Conservation (phyloP, 2,888 invertebrate genomes). For the Cephus sareptanus region DNA sequence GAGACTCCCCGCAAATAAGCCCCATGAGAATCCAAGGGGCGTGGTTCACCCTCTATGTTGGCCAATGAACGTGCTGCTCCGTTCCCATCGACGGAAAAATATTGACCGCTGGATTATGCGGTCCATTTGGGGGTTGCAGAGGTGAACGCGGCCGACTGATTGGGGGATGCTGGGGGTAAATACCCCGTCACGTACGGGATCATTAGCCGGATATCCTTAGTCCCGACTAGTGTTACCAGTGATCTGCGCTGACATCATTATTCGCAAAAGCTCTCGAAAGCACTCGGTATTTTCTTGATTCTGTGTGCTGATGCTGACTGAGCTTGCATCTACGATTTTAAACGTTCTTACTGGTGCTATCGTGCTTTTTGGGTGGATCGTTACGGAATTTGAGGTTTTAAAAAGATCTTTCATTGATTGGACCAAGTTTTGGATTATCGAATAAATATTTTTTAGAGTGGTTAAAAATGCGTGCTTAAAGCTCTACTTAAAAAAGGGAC, state of each 20-base stretch:
- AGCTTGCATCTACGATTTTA: not conserved
- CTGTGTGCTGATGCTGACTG: not conserved
- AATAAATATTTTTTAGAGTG: not conserved
- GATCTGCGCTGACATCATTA: constrained; percentile 21
- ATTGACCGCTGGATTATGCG: constrained; percentile 63
- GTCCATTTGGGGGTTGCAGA: constrained; percentile 64
- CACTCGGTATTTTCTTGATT: not conserved
- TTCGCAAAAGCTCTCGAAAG: not conserved
- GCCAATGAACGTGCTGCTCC: not conserved
- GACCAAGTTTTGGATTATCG: not conserved
- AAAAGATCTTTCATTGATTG: too few relatives aligned
- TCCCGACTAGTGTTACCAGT: constrained; percentile 41
- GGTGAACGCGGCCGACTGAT: constrained; percentile 49
- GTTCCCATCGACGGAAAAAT: constrained; percentile 53
- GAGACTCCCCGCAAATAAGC: constrained; percentile 59
- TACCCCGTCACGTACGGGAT: constrained; percentile 60
- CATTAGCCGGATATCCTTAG: constrained; percentile 57
- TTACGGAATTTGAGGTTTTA: too few relatives aligned
- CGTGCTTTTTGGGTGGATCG: not conserved
- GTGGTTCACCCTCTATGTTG: constrained; percentile 37
- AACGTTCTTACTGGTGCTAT: not conserved
- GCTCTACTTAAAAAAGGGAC: not conserved
- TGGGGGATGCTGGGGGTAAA: constrained; percentile 49
- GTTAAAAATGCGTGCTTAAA: not conserved
- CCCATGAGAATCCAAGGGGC: constrained; percentile 43